These are phyloP conservation scores for Falco naumanni DNA, from an alignment of 2,797 vertebrate genomes.

Conservation along the genomic window DNA sequence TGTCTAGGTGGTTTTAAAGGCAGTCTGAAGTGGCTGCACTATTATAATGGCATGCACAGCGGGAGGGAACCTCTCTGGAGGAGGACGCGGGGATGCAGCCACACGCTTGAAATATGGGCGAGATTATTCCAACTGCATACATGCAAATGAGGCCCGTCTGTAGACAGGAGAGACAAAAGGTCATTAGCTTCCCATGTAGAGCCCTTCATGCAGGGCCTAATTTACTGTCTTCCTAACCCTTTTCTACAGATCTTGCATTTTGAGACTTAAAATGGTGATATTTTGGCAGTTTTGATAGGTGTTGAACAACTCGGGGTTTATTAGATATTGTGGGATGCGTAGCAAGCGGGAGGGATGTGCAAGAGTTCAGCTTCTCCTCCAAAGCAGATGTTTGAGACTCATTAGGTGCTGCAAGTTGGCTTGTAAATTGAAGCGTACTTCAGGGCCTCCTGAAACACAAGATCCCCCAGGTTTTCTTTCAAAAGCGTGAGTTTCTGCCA, in stretches of 20 bases:
- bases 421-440: accelerated
- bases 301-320: not conserved
- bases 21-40: slow-evolving; percentile 28
- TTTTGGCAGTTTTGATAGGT: slow-evolving; percentile 6
- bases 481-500: not conserved
- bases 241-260: slow-evolving; percentile 5
- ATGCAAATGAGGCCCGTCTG: slow-evolving; percentile 77
- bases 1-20: slow-evolving; percentile 38
- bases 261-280: not conserved
- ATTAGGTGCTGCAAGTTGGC: accelerated
- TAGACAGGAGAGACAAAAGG: slow-evolving; percentile 75
- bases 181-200: slow-evolving; percentile 79
- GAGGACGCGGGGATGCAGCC: slow-evolving; percentile 27
- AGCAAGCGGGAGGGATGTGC: accelerated
- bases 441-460: not conserved
- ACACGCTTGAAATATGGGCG: slow-evolving; percentile 49
- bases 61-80: slow-evolving; percentile 40
- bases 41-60: slow-evolving; percentile 21
- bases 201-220: slow-evolving; percentile 42
- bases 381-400: not conserved
- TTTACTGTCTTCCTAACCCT: slow-evolving; percentile 58
- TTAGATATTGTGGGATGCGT: accelerated
- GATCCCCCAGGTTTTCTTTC: not conserved
- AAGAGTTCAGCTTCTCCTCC: not conserved
- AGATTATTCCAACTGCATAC: slow-evolving; percentile 71